Base-by-base conservation (phyloP, 2,888 invertebrate species). In the Cynaeus angustus region DNA sequence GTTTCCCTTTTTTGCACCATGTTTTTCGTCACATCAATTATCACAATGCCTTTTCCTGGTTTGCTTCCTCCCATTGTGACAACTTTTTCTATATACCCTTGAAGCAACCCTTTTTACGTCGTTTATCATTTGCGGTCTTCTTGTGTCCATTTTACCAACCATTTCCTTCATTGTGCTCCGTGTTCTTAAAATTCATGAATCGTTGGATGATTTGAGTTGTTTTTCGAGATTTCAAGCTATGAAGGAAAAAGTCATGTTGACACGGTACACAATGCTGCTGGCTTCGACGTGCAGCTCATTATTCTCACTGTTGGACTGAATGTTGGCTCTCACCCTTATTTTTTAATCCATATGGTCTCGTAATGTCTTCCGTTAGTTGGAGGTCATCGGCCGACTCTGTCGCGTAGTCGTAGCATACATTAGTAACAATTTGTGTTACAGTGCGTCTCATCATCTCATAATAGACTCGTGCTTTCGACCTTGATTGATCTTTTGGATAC, bases 341-440 rank as follows among this genome's bases (percentile, higher is more conserved):
- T 61, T 61, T 48, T 61, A 9, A 61, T 38, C 37, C 38, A 50
- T 61, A 37, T 50, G 37, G 50, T 38, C 38, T 61, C 33, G 12
- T 46, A 33, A 59, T 46, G 46, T 43, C 50, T 61, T 61, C 61
- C 48, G 48, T 61, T 61, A 61, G 61, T 50, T 38, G 9, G 38
- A 50, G 61, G 61, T 61, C 61, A 61, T 61, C 50, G 61, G 28
- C 61, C 61, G 37, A 6, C 30, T 61, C 14, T 50, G 48, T 28
- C 50, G 61, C 50, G 10, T 61, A 59, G 45, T 45, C 43, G 43
- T 56, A 13, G 13, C 13, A 46, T 59, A 26, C 43, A 45, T 37
- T 59, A 59, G 46, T 33, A 46, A 43, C 46, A 59, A 46, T 59
- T 59, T 59, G 26, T 59, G 30, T 30, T 46, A 46, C 46, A 59